phyloP scores from a whole-genome alignment of 2,797 vertebrate species.

The Poecilia wingei region DNA sequence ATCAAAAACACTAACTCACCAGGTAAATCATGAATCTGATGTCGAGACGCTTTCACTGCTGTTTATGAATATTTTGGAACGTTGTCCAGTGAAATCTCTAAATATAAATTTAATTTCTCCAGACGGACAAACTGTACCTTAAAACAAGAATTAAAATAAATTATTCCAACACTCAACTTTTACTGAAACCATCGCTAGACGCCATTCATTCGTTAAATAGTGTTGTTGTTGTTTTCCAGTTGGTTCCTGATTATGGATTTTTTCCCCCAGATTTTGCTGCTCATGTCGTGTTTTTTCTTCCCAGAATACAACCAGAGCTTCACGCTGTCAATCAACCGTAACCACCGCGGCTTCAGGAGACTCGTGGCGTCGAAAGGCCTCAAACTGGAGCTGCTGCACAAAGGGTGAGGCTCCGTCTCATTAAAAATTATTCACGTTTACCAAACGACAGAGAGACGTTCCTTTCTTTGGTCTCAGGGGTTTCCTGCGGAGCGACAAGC shows the following conservation, averaged over 20 bases:
- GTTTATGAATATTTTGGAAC: not conserved
- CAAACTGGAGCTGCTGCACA: slow-evolving; percentile 96
- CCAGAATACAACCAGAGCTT: slow-evolving; percentile 93
- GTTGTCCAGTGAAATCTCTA: not conserved
- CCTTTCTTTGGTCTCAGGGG: slow-evolving; percentile 63
- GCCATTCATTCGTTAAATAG: no score
- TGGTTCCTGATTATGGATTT: not conserved
- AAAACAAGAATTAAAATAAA: not conserved
- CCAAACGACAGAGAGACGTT: not conserved
- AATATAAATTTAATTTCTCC: not conserved
- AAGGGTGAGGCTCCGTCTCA: slow-evolving; percentile 84
- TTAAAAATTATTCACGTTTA: not conserved
- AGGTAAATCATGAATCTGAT: slow-evolving; percentile 72
- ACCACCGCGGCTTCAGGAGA: slow-evolving; percentile 91
- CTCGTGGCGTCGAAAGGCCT: slow-evolving; percentile 91
- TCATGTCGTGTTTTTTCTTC: not conserved
- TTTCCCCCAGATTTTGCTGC: not conserved
- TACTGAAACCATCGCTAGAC: not conserved
- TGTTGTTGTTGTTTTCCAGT: not conserved
- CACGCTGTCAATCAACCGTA: slow-evolving; percentile 92
- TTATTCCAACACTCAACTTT: not conserved
- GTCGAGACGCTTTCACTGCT: not conserved
- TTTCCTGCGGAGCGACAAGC: slow-evolving; percentile 93
- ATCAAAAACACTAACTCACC: slow-evolving; percentile 94
- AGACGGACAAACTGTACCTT: not conserved